Conservation (phyloP, 2,888 invertebrate genomes). For the Aphelenchoides bicaudatus region DNA sequence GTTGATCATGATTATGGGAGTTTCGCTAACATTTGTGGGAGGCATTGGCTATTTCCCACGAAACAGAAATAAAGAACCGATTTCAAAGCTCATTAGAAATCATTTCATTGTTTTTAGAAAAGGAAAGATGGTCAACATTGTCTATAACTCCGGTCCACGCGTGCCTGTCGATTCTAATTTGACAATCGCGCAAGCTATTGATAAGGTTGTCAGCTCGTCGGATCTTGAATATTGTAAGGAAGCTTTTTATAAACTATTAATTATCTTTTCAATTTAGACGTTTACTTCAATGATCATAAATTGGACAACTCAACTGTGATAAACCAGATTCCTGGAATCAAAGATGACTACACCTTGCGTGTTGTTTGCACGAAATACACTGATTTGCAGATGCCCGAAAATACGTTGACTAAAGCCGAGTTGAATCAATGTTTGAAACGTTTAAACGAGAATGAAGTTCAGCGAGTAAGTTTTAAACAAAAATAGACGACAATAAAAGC, state of each 20-base stretch:
- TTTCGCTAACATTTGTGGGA: too few relatives aligned
- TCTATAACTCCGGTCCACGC: not conserved
- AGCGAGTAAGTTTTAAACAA: too few relatives aligned
- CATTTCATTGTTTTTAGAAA: too few relatives aligned
- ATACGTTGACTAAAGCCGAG: not conserved
- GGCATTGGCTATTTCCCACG: too few relatives aligned
- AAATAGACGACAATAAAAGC: not conserved
- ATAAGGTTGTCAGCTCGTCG: not conserved
- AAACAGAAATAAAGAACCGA: too few relatives aligned
- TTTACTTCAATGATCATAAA: constrained; percentile 14
- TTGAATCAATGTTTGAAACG: not conserved
- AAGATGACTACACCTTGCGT: constrained; percentile 15
- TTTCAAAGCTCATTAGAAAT: too few relatives aligned
- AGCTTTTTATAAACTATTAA: not conserved
- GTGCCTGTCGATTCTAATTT: not conserved
- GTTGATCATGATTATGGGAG: too few relatives aligned
- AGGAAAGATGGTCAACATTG: constrained; percentile 17
- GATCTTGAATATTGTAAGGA: not conserved
- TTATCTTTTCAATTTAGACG: not conserved
- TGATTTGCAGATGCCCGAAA: not conserved
- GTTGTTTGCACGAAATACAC: too few relatives aligned
- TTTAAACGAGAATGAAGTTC: not conserved
- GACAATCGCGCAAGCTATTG: constrained; percentile 14
- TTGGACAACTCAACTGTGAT: not conserved
- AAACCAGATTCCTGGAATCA: constrained; percentile 12